Conservation (phyloP, 64 coral and sea anemone species). For the Montipora sp. region DNA sequence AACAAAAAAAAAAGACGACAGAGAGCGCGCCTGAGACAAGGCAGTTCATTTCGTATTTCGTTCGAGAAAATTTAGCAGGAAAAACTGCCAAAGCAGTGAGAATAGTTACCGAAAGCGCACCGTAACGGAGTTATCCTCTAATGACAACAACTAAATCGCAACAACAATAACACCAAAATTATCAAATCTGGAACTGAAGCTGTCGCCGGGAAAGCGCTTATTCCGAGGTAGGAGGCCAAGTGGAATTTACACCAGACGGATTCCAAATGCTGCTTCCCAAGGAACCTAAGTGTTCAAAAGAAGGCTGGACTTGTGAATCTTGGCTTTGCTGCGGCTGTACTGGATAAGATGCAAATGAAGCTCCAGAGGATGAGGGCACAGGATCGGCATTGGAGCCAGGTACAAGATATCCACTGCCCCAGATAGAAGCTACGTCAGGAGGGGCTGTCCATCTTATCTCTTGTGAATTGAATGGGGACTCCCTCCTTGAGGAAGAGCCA, state of each 20-base stretch:
- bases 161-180: background rate
- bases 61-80: too few relatives aligned
- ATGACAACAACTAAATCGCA: background rate
- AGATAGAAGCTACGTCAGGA: slow-evolving; percentile 58
- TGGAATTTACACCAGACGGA: slow-evolving; percentile 42
- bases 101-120: background rate
- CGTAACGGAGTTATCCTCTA: background rate
- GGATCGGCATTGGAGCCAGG: slow-evolving; percentile 24
- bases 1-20: background rate
- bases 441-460: slow-evolving; percentile 42
- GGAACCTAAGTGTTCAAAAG: slow-evolving; percentile 63
- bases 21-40: background rate
- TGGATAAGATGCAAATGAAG: slow-evolving; percentile 31
- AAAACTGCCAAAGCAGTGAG: background rate
- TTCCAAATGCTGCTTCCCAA: slow-evolving; percentile 59
- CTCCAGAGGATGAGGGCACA: slow-evolving; percentile 31
- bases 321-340: slow-evolving; percentile 34
- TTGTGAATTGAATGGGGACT: slow-evolving; percentile 41
- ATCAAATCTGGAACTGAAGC: background rate
- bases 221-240: slow-evolving; percentile 84
- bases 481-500: background rate
- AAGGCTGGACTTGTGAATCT: slow-evolving; percentile 56
- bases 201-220: background rate
- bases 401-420: slow-evolving; percentile 51
- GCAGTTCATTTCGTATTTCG: too few relatives aligned